Evolutionary conservation across 2,113 vertebrate genomes (phyloP).

Genomic region (Rhombomys opimus): DNA sequence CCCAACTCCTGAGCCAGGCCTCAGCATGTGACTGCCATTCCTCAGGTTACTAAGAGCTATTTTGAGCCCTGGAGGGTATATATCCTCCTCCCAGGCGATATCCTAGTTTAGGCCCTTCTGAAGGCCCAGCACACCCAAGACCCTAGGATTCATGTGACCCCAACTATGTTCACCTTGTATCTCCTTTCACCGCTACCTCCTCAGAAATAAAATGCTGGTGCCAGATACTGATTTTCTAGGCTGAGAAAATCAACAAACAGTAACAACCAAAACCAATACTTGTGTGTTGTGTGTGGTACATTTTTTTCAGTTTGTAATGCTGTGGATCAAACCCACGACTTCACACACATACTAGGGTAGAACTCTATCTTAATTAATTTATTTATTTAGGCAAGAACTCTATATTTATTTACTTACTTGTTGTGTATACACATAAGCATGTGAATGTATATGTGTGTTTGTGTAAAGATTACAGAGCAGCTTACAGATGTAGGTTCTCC

Average conservation of each 20-base stretch:
- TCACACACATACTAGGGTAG: too few species aligned
- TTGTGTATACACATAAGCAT: neutral
- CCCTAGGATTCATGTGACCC: neutral
- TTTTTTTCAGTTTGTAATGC: neutral
- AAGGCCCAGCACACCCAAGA: neutral
- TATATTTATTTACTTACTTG: neutral
- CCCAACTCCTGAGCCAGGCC: neutral
- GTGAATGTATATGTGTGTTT: too few species aligned
- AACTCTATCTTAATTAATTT: neutral
- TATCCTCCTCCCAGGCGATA: constrained; percentile 42
- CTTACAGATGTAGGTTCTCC: neutral
- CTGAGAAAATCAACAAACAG: neutral
- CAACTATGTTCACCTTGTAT: constrained; percentile 8
- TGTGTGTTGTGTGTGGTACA: neutral
- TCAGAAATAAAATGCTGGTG: neutral
- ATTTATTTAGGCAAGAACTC: neutral
- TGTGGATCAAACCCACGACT: neutral
- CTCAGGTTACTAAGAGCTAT: constrained; percentile 81
- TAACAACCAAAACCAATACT: neutral
- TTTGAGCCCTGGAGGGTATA: constrained; percentile 49
- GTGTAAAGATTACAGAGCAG: neutral
- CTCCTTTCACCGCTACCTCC: neutral
- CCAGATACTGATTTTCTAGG: neutral
- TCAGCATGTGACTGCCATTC: constrained; percentile 66
- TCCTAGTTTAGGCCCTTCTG: constrained; percentile 66